These are phyloP conservation scores for Dorcus hopei DNA, from an alignment of 2,888 invertebrate species.

Conservation along the genomic window DNA sequence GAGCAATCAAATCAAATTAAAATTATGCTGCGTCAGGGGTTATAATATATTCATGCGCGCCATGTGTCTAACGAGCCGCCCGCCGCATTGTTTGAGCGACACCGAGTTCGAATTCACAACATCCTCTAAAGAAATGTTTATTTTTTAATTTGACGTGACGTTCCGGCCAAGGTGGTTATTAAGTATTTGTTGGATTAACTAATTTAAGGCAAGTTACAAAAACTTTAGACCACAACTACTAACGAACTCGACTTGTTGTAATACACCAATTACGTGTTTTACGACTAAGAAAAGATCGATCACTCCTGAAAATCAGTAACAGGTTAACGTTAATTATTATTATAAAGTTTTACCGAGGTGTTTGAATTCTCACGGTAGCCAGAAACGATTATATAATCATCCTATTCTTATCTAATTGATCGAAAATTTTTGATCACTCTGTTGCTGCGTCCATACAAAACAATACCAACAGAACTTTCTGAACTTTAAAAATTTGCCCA, in stretches of 20 bases:
- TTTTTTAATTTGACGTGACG: conserved; percentile 35
- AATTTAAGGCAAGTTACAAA: neutral
- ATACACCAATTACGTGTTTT: conserved; percentile 1
- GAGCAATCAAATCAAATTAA: conserved; percentile 44
- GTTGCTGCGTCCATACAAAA: too few species aligned
- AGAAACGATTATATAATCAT: neutral
- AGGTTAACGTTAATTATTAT: conserved; percentile 1
- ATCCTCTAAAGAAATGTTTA: conserved; percentile 29
- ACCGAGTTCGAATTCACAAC: conserved; percentile 18
- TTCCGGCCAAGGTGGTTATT: conserved; percentile 26
- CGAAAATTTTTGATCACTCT: too few species aligned
- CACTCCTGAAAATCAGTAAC: conserved; percentile 2
- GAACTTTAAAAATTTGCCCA: too few species aligned
- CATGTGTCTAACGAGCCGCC: conserved; percentile 42
- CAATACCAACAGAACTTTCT: too few species aligned
- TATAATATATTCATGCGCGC: conserved; percentile 42
- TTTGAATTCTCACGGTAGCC: conserved; percentile 1
- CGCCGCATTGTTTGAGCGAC: conserved; percentile 35
- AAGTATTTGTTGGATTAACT: conserved; percentile 22
- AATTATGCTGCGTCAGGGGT: conserved; percentile 42
- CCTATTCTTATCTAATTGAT: too few species aligned
- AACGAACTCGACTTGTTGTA: neutral
- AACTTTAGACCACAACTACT: neutral
- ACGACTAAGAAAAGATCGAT: conserved; percentile 3
- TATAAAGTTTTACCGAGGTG: neutral